Conservation (phyloP, 2,888 invertebrate species). For the Leptopilina drosophilae region DNA sequence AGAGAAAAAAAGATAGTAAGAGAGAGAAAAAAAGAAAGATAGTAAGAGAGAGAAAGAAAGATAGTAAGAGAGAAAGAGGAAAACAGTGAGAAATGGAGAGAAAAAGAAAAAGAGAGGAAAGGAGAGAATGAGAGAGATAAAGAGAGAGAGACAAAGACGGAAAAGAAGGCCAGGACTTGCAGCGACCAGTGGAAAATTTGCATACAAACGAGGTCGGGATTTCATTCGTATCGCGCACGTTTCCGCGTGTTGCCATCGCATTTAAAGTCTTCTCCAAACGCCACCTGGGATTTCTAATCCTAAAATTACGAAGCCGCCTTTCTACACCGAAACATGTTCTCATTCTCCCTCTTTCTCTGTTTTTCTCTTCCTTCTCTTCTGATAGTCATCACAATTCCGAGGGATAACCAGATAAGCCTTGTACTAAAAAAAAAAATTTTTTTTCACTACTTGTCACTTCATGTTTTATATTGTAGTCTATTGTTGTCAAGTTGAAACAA, state of each 20-base stretch:
- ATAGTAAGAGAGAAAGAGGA: no score
- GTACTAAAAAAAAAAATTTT: background rate
- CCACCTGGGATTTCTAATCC: conserved; percentile 39
- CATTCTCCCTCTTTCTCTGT: background rate
- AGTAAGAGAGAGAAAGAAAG: no score
- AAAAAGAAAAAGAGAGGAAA: no score
- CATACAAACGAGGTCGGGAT: conserved; percentile 72
- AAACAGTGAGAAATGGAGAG: no score
- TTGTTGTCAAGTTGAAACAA: no score
- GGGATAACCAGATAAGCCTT: conserved; percentile 27
- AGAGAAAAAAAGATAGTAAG: no score
- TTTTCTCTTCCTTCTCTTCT: background rate
- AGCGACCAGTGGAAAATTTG: conserved; percentile 61
- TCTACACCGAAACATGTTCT: conserved; percentile 4
- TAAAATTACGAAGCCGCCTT: conserved; percentile 28
- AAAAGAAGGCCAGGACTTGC: conserved; percentile 45
- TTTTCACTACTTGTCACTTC: background rate
- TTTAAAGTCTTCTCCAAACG: conserved; percentile 32
- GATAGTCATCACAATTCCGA: conserved; percentile 10
- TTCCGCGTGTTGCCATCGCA: conserved; percentile 29
- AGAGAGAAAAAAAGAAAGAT: no score
- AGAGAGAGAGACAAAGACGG: conserved; percentile 28
- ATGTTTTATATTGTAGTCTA: no score
- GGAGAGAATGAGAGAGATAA: no score
- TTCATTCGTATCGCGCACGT: conserved; percentile 61